A percentile compares a stretch with the other conserved stretches of the same genome.
Evolutionary conservation across 2,888 invertebrate species (phyloP).

Genomic region (Pollenia labialis): DNA sequence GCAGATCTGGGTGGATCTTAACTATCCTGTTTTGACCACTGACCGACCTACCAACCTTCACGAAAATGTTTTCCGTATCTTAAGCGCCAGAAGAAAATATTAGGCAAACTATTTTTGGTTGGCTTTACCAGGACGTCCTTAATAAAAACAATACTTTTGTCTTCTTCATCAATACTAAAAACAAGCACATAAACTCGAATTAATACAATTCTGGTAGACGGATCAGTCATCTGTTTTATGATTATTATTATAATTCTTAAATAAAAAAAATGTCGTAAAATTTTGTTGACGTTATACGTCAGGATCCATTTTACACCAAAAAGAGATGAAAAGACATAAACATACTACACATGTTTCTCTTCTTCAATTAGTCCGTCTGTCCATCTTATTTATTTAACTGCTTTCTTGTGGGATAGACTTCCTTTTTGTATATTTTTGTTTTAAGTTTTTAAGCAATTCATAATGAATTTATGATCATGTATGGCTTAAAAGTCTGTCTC

Average conservation of each 20-base stretch:
- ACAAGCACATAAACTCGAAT: neutral
- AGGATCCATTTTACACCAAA: slow-evolving; percentile 76
- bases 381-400: slow-evolving; percentile 55
- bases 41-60: too few species aligned
- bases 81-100: too few species aligned
- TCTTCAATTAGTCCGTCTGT: slow-evolving; percentile 22
- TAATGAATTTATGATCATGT: slow-evolving; percentile 54
- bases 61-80: too few species aligned
- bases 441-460: slow-evolving; percentile 14
- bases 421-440: slow-evolving; percentile 18
- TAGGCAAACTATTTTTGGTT: slow-evolving; percentile 22
- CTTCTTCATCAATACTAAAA: slow-evolving; percentile 36
- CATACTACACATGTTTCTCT: neutral
- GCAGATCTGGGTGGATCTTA: too few species aligned
- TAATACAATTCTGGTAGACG: slow-evolving; percentile 57
- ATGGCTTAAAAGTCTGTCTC: slow-evolving; percentile 25
- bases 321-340: slow-evolving; percentile 29
- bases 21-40: too few species aligned
- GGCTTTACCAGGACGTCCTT: slow-evolving; percentile 14
- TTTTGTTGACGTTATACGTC: slow-evolving; percentile 80
- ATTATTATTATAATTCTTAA: slow-evolving; percentile 80
- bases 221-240: slow-evolving; percentile 81
- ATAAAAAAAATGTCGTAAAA: slow-evolving; percentile 82
- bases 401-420: slow-evolving; percentile 43
- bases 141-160: slow-evolving; percentile 35